Evolutionary conservation across 2,888 invertebrate genomes (phyloP).

Genomic region (Caenorhabditis sp.): DNA sequence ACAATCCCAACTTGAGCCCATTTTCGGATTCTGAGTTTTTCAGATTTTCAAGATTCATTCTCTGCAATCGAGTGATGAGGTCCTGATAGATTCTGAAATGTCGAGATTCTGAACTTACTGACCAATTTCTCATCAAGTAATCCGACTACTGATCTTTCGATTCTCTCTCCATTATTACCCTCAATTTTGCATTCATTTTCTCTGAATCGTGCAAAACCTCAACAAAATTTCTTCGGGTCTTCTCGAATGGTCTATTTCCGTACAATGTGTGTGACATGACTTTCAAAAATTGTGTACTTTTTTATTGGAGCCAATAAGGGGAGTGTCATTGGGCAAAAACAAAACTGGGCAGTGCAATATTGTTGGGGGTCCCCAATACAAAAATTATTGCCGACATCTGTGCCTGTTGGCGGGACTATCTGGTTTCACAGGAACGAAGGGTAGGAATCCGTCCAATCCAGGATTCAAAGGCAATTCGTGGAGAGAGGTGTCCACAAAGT

Average conservation of each 20-base stretch:
- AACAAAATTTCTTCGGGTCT: background rate
- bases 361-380: background rate
- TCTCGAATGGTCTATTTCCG: background rate
- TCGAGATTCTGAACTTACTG: too few relatives aligned
- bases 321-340: background rate
- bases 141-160: background rate
- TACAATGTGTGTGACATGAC: background rate
- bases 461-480: background rate
- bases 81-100: too few relatives aligned
- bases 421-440: background rate
- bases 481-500: conserved; percentile 4
- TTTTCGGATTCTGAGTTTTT: too few relatives aligned
- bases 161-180: background rate
- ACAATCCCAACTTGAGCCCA: too few relatives aligned
- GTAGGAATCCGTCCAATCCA: conserved; percentile 21
- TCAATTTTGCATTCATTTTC: background rate
- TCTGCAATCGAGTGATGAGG: too few relatives aligned
- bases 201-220: background rate
- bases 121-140: too few relatives aligned
- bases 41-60: too few relatives aligned
- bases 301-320: conserved; percentile 2
- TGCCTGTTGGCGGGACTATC: background rate
- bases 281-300: conserved; percentile 29
- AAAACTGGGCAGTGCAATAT: background rate
- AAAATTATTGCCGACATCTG: conserved; percentile 16